Evolutionary conservation across 2,113 vertebrate species (phyloP), one percentile per base, ranked within the genome.

Genomic region (Acanthochromis polyacanthus): DNA sequence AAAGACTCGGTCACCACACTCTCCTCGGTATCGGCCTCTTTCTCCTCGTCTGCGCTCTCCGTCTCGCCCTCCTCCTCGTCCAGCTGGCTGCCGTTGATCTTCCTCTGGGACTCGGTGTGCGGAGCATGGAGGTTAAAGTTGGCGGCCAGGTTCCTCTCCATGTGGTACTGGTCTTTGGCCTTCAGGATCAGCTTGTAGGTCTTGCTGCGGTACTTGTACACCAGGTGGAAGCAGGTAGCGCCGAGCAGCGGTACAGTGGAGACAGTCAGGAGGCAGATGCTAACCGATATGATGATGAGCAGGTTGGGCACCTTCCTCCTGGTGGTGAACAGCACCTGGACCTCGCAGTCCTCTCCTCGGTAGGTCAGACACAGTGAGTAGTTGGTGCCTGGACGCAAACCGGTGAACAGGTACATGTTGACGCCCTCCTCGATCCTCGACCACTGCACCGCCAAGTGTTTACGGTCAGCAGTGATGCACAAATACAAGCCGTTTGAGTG

Each of bases 101-200:
- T 96, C 87, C 95, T 96, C 86, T 96, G 96, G 0, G 97, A 98
- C 65, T 96, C 97, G 0, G 96, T 91, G 82, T 95, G 96, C 57
- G 96, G 95, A 0, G 92, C 85, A 0, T 96, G 94, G 1, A 95
- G 93, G 79, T 96, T 96, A 0, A 99, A 97, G 85, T 96, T 96
- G 0, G 93, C 88, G 0, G 93, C 89, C 75, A 97, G 96, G 86
- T 93, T 95, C 91, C 96, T 96, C 88, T 99, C 96, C 95, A 96
- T 94, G 78, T 95, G 96, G 78, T 97, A 97, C 0, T 95, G 95
- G 62, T 95, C 96, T 84, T 97, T 96, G 0, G 96, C 93, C 71
- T 97, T 95, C 93, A 99, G 93, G 87, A 99, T 98, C 23, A 99
- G 93, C 74, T 96, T 96, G 90, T 98, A 99, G 36, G 97, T 98